Percentiles rank a stretch among this genome's conserved stretches.
These are phyloP conservation scores for Chromoteleia sp. DNA, from an alignment of 2,888 invertebrate species.

Conservation along the genomic window DNA sequence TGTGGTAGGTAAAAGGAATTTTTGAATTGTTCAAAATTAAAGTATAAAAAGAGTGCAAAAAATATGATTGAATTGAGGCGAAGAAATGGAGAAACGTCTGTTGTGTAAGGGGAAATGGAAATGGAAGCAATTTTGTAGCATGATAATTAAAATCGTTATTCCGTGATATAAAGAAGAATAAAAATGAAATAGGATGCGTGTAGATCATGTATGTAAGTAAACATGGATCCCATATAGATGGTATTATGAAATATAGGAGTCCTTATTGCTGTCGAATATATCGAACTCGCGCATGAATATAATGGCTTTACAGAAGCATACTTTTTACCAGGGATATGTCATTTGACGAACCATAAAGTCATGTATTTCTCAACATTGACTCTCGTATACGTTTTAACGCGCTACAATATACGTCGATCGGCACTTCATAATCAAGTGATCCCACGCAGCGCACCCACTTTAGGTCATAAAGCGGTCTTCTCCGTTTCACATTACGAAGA, in stretches of 20 bases:
- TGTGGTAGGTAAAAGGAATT: too few species aligned
- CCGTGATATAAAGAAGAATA: background rate
- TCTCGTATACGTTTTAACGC: slow-evolving; percentile 66
- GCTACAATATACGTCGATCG: slow-evolving; percentile 69
- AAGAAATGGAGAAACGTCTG: too few species aligned
- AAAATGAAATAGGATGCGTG: slow-evolving; percentile 17
- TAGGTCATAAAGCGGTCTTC: slow-evolving; percentile 67
- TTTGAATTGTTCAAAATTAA: too few species aligned
- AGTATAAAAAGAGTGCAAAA: too few species aligned
- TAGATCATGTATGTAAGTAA: too few species aligned
- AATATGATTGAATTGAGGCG: too few species aligned
- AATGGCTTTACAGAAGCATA: slow-evolving; percentile 69
- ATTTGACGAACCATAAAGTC: slow-evolving; percentile 65
- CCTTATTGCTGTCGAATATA: slow-evolving; percentile 62
- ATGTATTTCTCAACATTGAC: slow-evolving; percentile 66
- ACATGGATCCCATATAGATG: slow-evolving; percentile 30
- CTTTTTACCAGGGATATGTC: slow-evolving; percentile 65
- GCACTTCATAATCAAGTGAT: slow-evolving; percentile 71
- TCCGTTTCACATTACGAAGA: slow-evolving; percentile 65
- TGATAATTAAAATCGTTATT: background rate
- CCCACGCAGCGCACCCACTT: slow-evolving; percentile 69
- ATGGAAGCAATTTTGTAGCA: background rate
- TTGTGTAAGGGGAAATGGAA: too few species aligned
- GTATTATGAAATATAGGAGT: slow-evolving; percentile 40
- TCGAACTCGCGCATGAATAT: slow-evolving; percentile 62